These are phyloP conservation scores for Drosophila neonasuta DNA, from an alignment of 2,888 invertebrate species.

Conservation along the genomic window DNA sequence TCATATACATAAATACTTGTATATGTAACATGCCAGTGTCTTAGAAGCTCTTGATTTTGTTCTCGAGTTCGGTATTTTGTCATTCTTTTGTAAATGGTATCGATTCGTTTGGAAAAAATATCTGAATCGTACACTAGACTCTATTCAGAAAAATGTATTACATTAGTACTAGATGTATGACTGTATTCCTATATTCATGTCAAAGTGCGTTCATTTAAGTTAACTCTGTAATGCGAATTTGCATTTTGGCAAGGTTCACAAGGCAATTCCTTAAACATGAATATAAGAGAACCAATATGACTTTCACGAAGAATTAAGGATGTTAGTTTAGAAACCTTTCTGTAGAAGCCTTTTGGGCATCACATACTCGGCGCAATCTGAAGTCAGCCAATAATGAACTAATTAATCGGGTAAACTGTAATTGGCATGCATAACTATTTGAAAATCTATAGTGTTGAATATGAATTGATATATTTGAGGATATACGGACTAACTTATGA, in stretches of 20 bases:
- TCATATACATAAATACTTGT: constrained; percentile 17
- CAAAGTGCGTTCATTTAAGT: neutral
- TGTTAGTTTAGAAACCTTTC: too few relatives aligned
- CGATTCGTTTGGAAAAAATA: constrained; percentile 15
- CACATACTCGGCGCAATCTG: constrained; percentile 6
- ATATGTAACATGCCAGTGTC: constrained; percentile 50
- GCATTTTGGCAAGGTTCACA: neutral
- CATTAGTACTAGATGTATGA: neutral
- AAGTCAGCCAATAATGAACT: neutral
- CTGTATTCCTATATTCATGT: neutral
- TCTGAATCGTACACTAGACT: constrained; percentile 3
- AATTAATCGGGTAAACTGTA: neutral
- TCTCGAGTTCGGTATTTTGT: constrained; percentile 42
- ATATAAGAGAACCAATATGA: neutral
- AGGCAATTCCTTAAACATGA: neutral
- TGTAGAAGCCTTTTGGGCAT: neutral
- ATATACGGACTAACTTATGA: neutral
- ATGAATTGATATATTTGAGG: constrained; percentile 1
- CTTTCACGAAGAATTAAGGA: neutral
- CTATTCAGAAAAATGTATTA: constrained; percentile 7
- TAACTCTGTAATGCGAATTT: neutral
- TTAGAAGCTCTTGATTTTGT: constrained; percentile 80
- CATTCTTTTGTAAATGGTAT: constrained; percentile 18
- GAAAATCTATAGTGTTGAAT: neutral
- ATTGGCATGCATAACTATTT: constrained; percentile 2